Conservation (phyloP, 2,888 invertebrate genomes). For the Parnassius glacialis region DNA sequence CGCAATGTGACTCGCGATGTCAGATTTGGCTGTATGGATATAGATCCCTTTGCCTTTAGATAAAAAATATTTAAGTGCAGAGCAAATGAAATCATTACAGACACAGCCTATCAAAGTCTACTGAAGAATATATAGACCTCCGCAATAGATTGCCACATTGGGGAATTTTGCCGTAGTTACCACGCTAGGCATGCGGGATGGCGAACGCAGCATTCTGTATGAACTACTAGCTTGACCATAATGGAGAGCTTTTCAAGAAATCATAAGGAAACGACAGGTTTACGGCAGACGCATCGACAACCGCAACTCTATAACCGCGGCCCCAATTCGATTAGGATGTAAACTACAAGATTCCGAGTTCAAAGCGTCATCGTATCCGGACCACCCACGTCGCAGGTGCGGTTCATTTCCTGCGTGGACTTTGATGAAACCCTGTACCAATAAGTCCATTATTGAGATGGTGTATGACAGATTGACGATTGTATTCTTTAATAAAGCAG, state of each 20-base stretch:
- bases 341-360: conserved; percentile 5
- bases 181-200: no score
- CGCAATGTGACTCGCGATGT: no score
- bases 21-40: no score
- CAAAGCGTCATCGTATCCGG: conserved; percentile 15
- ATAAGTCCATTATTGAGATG: conserved; percentile 3
- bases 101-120: no score
- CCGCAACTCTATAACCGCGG: background rate
- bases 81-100: no score
- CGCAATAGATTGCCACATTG: no score
- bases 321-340: conserved; percentile 5
- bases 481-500: conserved; percentile 15
- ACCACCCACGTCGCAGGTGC: conserved; percentile 21
- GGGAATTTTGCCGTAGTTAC: no score
- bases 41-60: no score
- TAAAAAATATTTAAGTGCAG: no score
- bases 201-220: no score
- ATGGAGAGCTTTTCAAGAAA: background rate
- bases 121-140: no score
- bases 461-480: conserved; percentile 20
- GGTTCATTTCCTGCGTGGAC: conserved; percentile 12
- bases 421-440: conserved; percentile 19
- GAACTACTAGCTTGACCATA: no score
- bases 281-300: conserved; percentile 1
- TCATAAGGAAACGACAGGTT: conserved; percentile 22